A percentile compares a stretch with the other conserved stretches of the same genome.
phyloP scores from a whole-genome alignment of 2,113 vertebrate species.

The Hassar affinis region DNA sequence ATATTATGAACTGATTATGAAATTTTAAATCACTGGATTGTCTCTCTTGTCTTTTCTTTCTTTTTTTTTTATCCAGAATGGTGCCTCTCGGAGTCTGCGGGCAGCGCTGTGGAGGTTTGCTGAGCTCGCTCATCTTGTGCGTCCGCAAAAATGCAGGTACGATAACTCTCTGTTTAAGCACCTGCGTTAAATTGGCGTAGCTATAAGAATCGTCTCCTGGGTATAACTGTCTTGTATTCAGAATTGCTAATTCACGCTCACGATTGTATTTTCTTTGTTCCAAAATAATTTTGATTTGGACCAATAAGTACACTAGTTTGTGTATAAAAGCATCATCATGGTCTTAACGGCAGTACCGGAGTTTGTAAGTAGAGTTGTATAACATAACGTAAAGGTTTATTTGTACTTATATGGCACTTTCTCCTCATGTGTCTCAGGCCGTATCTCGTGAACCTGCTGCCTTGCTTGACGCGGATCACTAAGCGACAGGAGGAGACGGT shows the following conservation, averaged over 20 bases:
- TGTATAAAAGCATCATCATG: not conserved
- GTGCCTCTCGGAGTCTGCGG: constrained; percentile 89
- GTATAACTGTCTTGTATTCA: not conserved
- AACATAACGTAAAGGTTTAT: not conserved
- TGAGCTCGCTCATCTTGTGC: constrained; percentile 92
- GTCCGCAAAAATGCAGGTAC: constrained; percentile 98
- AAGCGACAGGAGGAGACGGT: constrained; percentile 91
- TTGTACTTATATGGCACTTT: not conserved
- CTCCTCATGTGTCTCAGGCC: constrained; percentile 72
- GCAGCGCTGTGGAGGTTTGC: constrained; percentile 97
- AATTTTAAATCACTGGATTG: not conserved
- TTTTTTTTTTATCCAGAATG: constrained; percentile 80
- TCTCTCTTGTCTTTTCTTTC: constrained; percentile 22
- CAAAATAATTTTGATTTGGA: not conserved
- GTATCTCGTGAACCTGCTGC: constrained; percentile 92
- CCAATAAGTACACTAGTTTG: not conserved
- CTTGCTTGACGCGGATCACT: constrained; percentile 88
- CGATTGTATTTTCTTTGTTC: not conserved
- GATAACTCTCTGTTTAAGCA: not conserved
- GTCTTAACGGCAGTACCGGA: not conserved
- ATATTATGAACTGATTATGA: too few species aligned
- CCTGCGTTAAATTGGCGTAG: not conserved
- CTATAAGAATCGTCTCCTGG: not conserved
- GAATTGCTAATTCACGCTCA: not conserved
- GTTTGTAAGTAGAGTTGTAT: not conserved